Evolutionary conservation across 64 coral and sea anemone species (phyloP), one percentile per base, ranked within the genome.

Genomic region (Actinia tenebrosa): DNA sequence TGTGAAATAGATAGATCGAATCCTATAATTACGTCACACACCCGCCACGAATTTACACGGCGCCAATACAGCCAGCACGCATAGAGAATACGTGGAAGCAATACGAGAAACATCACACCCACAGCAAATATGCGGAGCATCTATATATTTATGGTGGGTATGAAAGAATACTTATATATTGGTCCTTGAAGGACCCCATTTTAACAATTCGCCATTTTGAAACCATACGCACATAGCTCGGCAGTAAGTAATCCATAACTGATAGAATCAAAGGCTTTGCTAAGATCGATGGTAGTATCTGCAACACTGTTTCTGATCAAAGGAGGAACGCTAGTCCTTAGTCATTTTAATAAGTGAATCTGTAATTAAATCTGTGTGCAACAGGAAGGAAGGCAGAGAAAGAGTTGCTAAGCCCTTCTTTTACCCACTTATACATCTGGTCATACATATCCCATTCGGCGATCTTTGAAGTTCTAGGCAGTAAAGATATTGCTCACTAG

Each of bases 291-390:
- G 58, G 87, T 61, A 53, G 82, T 45, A 79, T 44, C 87, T 81
- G 79, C 87, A 56, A 56, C 56, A 25, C 30, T 71, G 68, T 44
- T 82, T 80, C 25, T 89, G 22, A 16, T 93, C 77, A 30, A 93
- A 87, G 43, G 87, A 44, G 30, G 52, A n/a, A 45, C 92, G 56
- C 55, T 46, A 62, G 71, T 89, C 92, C 16, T 89, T 85, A 80
- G 78, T 87, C 88, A 90, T 83, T 68, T 94, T 87, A 61, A 87
- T 80, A 23, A 90, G 88, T 61, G 92, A 64, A n/a, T n/a, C n/a
- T n/a, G n/a, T n/a, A n/a, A n/a, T n/a, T n/a, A n/a, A n/a, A n/a
- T n/a, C n/a, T n/a, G n/a, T 55, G 92, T 87, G 54, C 72, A 56
- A 37, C 88, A 90, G 5, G 88, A 84, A 94, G 50, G 50, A 89